Evolutionary conservation across 2,113 vertebrate genomes (phyloP).

Genomic region (Terrapene triunguis): DNA sequence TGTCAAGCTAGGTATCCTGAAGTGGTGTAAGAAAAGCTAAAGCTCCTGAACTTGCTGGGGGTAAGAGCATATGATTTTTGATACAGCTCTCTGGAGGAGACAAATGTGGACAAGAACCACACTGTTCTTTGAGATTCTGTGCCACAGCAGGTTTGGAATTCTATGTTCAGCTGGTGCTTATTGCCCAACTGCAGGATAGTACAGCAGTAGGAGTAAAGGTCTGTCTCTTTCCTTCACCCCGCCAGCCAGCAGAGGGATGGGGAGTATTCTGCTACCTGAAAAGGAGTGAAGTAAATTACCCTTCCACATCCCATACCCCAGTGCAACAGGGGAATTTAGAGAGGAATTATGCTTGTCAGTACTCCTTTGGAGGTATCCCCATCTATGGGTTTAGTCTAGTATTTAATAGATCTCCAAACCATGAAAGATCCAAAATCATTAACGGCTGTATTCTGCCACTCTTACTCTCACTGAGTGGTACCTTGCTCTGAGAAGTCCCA

Average conservation of each 20-base stretch:
- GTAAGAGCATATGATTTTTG: neutral
- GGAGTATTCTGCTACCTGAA: neutral
- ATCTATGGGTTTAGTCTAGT: neutral
- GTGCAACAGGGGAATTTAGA: neutral
- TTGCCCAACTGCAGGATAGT: neutral
- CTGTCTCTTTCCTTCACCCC: no score
- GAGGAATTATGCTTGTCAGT: neutral
- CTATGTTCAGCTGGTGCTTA: neutral
- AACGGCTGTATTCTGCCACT: neutral
- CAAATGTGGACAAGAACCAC: neutral
- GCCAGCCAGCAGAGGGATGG: neutral
- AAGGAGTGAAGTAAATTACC: neutral
- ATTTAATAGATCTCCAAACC: neutral
- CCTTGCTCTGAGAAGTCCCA: neutral
- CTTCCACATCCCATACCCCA: neutral
- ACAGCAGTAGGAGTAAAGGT: no score
- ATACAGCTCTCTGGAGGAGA: neutral
- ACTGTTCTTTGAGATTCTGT: neutral
- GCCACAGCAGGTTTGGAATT: neutral
- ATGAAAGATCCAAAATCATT: neutral
- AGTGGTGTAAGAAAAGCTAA: neutral
- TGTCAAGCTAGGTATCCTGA: neutral
- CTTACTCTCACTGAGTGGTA: neutral
- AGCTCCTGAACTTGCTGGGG: neutral
- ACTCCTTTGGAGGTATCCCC: neutral